Evolutionary conservation across 2,888 invertebrate genomes (phyloP).

Genomic region (Heteromurus nitidus): DNA sequence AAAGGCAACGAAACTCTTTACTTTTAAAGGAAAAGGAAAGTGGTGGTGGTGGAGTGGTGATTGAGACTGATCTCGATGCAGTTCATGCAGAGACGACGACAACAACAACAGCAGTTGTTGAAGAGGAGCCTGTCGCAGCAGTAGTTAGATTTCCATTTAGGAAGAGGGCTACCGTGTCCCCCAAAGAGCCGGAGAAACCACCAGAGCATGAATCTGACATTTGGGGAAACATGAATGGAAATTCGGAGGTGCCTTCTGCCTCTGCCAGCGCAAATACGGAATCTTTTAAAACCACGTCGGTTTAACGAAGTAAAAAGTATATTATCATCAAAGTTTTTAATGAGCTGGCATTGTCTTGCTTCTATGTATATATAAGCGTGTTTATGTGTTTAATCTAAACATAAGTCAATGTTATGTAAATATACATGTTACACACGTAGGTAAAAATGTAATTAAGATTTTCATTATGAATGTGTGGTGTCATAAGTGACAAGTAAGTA

Average conservation of each 20-base stretch:
- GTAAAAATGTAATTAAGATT: no score
- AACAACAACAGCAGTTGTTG: constrained; percentile 18
- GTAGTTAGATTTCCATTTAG: constrained; percentile 27
- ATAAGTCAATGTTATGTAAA: no score
- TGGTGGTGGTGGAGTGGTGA: constrained; percentile 21
- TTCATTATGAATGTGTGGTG: background rate
- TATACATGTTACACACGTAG: no score
- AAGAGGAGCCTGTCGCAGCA: constrained; percentile 9
- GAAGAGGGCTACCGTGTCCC: constrained; percentile 8
- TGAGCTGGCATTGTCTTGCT: background rate
- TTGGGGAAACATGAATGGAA: constrained; percentile 39
- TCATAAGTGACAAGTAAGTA: no score
- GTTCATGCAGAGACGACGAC: constrained; percentile 5
- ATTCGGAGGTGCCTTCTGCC: background rate
- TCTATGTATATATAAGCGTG: background rate
- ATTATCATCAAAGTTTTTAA: no score
- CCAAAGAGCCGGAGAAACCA: constrained; percentile 44
- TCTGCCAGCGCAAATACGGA: constrained; percentile 19
- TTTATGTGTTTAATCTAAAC: no score
- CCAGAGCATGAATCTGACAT: constrained; percentile 42
- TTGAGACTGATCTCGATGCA: constrained; percentile 60
- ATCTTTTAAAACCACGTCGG: constrained; percentile 52
- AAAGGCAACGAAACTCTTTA: constrained; percentile 36
- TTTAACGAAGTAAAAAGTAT: no score
- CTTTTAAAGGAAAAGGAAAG: constrained; percentile 29